A percentile compares a stretch with the other conserved stretches of the same genome.
These are phyloP conservation scores for Himalopsyche anomala DNA, from an alignment of 2,888 invertebrate species.

Conservation along the genomic window DNA sequence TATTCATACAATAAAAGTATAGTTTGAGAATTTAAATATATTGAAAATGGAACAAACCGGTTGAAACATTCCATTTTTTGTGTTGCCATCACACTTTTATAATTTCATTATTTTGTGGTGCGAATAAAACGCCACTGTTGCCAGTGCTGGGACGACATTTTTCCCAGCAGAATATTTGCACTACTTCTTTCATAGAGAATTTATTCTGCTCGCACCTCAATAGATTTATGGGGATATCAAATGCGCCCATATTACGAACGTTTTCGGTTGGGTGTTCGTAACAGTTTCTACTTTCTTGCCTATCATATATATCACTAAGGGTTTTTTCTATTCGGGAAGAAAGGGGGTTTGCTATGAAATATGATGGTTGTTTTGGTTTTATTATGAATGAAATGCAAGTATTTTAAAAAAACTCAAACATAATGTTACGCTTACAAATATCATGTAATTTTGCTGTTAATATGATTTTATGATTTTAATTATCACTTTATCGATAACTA, in stretches of 20 bases:
- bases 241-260: conserved; percentile 11
- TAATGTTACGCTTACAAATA: too few species aligned
- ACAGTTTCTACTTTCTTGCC: neutral
- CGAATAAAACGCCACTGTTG: neutral
- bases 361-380: neutral
- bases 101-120: too few species aligned
- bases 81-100: too few species aligned
- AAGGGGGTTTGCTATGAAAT: neutral
- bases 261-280: neutral
- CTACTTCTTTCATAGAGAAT: conserved; percentile 39
- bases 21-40: too few species aligned
- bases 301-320: neutral
- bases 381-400: conserved; percentile 5
- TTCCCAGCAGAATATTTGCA: conserved; percentile 4
- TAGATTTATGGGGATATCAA: conserved; percentile 24
- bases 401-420: too few species aligned
- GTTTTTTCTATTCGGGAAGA: neutral
- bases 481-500: too few species aligned
- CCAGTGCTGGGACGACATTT: neutral
- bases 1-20: too few species aligned
- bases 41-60: too few species aligned
- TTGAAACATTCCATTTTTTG: too few species aligned
- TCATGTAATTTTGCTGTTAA: too few species aligned
- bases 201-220: conserved; percentile 16
- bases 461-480: too few species aligned